Evolutionary conservation across 2,888 invertebrate genomes (phyloP).

Genomic region (Eustalomyia histrio): DNA sequence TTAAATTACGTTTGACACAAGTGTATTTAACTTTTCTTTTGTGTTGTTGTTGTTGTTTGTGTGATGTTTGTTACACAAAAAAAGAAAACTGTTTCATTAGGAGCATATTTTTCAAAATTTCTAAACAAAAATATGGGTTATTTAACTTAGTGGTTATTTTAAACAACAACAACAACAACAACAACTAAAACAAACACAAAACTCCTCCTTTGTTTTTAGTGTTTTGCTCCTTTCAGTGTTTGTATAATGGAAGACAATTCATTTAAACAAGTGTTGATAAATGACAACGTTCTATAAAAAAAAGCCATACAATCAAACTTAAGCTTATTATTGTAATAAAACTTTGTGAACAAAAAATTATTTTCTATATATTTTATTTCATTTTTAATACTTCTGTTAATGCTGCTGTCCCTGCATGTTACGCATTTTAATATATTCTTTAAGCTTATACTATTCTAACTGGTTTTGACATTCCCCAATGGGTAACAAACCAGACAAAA

Average conservation of each 20-base stretch:
- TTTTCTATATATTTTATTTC: not conserved
- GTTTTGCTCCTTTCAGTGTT: too few relatives aligned
- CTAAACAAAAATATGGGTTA: constrained; percentile 11
- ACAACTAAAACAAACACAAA: too few relatives aligned
- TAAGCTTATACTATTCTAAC: constrained; percentile 28
- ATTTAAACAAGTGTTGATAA: constrained; percentile 40
- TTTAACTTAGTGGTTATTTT: constrained; percentile 11
- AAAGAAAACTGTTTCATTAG: not conserved
- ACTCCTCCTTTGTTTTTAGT: too few relatives aligned
- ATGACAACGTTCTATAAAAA: constrained; percentile 36
- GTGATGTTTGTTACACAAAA: too few relatives aligned
- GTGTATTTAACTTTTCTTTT: constrained; percentile 35
- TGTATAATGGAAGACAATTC: not conserved
- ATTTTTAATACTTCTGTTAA: constrained; percentile 32
- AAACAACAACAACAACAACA: too few relatives aligned
- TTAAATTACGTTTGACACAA: constrained; percentile 43
- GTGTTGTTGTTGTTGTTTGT: not conserved
- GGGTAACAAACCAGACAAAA: constrained; percentile 33
- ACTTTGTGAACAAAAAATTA: constrained; percentile 18
- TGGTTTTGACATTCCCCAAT: constrained; percentile 41
- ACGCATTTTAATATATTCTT: constrained; percentile 43
- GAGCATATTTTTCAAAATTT: not conserved
- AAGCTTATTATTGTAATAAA: constrained; percentile 45
- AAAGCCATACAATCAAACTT: not conserved
- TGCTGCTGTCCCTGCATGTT: constrained; percentile 20